Evolutionary conservation across 2,113 vertebrate species (phyloP).

Genomic region (Pelobates fuscus): DNA sequence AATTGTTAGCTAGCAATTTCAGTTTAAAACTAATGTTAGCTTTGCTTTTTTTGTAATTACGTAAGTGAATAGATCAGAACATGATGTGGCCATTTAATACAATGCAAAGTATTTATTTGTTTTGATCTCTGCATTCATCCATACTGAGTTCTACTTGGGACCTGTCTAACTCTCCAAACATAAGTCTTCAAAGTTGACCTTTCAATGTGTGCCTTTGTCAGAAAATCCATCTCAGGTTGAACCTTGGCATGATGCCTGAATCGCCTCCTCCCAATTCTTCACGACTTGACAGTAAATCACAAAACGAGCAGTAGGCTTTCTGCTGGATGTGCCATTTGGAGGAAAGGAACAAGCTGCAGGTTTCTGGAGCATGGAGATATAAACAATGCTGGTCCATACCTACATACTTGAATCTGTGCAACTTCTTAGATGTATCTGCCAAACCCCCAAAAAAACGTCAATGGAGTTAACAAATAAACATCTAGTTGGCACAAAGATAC

Average conservation of each 20-base stretch:
- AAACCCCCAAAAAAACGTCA: no score
- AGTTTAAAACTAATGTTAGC: neutral
- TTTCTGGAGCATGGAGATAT: neutral
- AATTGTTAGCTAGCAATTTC: no score
- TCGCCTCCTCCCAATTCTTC: conserved; percentile 12
- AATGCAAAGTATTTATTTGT: neutral
- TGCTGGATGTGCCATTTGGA: conserved; percentile 1
- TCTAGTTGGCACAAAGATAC: no score
- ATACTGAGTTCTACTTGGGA: neutral
- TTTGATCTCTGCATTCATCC: neutral
- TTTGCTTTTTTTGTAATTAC: neutral
- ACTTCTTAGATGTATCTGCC: no score
- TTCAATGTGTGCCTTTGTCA: conserved; percentile 10
- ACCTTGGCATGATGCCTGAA: conserved; percentile 24
- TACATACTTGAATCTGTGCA: no score
- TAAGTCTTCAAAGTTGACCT: conserved; percentile 24
- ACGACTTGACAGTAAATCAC: conserved; percentile 22
- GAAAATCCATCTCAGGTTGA: conserved; percentile 31
- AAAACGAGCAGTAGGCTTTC: neutral
- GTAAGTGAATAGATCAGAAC: neutral
- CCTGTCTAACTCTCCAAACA: conserved; percentile 1
- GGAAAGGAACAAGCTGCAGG: neutral
- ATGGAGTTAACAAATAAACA: no score
- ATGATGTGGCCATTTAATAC: neutral
- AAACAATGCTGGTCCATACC: neutral